These are phyloP conservation scores for Platypus cylindrus DNA, from an alignment of 2,888 invertebrate genomes.

Conservation along the genomic window DNA sequence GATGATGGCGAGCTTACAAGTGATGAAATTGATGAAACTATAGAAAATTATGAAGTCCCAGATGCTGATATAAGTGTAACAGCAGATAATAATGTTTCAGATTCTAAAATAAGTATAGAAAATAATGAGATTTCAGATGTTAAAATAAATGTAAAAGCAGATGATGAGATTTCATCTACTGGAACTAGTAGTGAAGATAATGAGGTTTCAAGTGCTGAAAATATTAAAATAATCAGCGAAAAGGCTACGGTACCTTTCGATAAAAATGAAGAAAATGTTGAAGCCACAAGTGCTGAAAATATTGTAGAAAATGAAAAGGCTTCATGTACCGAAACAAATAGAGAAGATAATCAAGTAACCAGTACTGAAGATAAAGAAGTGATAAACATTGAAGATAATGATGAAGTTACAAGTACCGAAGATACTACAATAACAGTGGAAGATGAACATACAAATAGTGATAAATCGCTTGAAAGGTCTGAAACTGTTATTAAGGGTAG, in stretches of 20 bases:
- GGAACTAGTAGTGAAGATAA: constrained; percentile 1
- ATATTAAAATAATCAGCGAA: too few relatives aligned
- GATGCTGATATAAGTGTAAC: background rate
- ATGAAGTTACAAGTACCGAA: too few relatives aligned
- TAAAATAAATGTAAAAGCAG: background rate
- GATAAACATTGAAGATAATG: background rate
- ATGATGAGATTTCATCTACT: background rate
- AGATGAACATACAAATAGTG: too few relatives aligned
- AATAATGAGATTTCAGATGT: background rate
- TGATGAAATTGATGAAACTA: constrained; percentile 1
- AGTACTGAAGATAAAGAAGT: background rate
- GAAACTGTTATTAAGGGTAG: too few relatives aligned
- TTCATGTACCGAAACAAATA: background rate
- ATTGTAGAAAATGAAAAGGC: background rate
- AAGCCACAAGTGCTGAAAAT: background rate
- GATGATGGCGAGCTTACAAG: background rate
- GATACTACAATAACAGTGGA: too few relatives aligned
- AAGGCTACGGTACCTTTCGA: background rate
- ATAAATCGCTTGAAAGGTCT: too few relatives aligned
- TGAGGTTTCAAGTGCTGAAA: background rate
- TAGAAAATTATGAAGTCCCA: background rate
- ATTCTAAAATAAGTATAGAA: too few relatives aligned
- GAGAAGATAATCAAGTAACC: background rate
- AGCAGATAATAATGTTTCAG: too few relatives aligned
- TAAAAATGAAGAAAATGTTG: background rate